Percentiles rank a stretch among this genome's conserved stretches.
Conservation (phyloP, 2,888 invertebrate species). For the Kuschelorhynchus macadamiae region DNA sequence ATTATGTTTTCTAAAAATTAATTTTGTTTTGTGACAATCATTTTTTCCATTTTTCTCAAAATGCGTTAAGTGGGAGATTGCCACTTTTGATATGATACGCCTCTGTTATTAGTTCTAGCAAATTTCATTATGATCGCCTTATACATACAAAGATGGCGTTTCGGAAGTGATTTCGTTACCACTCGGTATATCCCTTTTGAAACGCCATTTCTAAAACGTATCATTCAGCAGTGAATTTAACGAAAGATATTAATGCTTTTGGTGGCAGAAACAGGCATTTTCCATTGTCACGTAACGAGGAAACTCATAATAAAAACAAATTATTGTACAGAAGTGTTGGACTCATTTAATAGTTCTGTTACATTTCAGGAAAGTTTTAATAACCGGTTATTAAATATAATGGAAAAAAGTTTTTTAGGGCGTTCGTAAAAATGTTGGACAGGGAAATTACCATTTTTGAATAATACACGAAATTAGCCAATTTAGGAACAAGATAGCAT, state of each 20-base stretch:
- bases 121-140: no score
- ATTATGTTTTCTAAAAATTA: no score
- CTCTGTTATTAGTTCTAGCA: no score
- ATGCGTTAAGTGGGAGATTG: no score
- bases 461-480: constrained; percentile 17
- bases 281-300: constrained; percentile 43
- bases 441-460: constrained; percentile 35
- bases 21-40: no score
- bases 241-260: constrained; percentile 20
- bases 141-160: no score
- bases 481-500: constrained; percentile 5
- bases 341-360: constrained; percentile 43
- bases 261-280: constrained; percentile 33
- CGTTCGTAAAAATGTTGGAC: constrained; percentile 28
- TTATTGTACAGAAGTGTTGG: constrained; percentile 42
- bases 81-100: no score
- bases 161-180: no score
- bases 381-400: constrained; percentile 44
- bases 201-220: no score
- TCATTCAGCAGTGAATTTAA: no score
- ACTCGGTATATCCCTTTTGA: no score
- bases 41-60: no score
- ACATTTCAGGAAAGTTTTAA: constrained; percentile 45
- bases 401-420: constrained; percentile 36
- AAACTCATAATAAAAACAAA: constrained; percentile 46